Conservation (phyloP, 2,113 vertebrate species). For the Chaetura pelagica region DNA sequence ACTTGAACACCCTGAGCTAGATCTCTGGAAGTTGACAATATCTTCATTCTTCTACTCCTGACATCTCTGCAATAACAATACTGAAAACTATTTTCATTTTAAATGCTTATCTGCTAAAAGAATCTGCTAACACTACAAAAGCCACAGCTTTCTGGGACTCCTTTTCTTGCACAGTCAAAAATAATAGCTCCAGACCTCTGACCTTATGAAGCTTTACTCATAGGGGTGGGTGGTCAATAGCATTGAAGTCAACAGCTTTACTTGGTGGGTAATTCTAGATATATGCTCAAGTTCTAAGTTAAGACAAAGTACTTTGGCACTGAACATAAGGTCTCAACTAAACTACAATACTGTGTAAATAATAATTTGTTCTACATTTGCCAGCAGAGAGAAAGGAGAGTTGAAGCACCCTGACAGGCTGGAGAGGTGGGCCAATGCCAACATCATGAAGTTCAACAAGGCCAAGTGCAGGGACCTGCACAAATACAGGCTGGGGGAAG, state of each 20-base stretch:
- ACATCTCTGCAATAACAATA: background rate
- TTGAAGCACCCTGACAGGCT: background rate
- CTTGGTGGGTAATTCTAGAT: background rate
- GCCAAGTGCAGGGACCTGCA: no score
- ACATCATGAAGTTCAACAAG: no score
- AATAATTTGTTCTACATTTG: background rate
- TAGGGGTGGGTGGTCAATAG: background rate
- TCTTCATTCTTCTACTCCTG: background rate
- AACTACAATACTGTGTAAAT: background rate
- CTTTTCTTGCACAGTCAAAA: background rate
- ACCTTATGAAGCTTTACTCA: background rate
- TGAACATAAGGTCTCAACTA: background rate
- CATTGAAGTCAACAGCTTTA: background rate
- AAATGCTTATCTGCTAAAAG: background rate
- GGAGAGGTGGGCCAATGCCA: no score
- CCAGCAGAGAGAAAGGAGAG: background rate
- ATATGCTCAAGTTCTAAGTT: constrained; percentile 1
- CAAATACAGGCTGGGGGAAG: no score
- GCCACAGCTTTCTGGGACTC: background rate
- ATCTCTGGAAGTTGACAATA: background rate
- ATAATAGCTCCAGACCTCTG: background rate
- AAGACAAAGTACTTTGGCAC: constrained; percentile 18
- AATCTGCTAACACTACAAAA: background rate
- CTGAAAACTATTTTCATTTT: background rate
- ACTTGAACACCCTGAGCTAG: background rate